Evolutionary conservation across 2,888 invertebrate species (phyloP).

Genomic region (Tolmerus cingulatus): DNA sequence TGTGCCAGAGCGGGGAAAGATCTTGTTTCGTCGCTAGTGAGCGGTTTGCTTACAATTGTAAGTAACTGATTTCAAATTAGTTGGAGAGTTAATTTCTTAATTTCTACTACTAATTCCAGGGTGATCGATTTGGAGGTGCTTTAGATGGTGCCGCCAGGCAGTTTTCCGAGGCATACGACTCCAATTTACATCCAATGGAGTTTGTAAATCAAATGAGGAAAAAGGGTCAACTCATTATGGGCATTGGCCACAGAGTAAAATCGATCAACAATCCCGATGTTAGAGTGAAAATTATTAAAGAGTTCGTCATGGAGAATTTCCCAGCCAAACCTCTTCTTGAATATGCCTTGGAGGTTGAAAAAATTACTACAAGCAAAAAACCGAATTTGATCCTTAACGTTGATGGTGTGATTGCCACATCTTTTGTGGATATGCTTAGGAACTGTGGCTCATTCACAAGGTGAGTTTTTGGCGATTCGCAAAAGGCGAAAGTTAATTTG

Average conservation of each 20-base stretch:
- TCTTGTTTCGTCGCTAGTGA: slow-evolving; percentile 93
- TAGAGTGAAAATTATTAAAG: slow-evolving; percentile 95
- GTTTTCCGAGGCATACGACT: slow-evolving; percentile 96
- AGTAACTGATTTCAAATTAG: slow-evolving; percentile 61
- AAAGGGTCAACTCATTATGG: slow-evolving; percentile 98
- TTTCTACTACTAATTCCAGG: slow-evolving; percentile 66
- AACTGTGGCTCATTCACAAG: slow-evolving; percentile 93
- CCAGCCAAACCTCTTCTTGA: slow-evolving; percentile 92
- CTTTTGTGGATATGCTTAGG: slow-evolving; percentile 95
- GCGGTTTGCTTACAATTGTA: slow-evolving; percentile 95
- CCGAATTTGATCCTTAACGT: slow-evolving; percentile 99
- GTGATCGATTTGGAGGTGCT: slow-evolving; percentile 98
- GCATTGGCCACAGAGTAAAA: slow-evolving; percentile 93
- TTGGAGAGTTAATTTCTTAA: neutral
- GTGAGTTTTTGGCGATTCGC: slow-evolving; percentile 64
- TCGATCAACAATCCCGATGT: slow-evolving; percentile 99
- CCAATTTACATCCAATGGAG: slow-evolving; percentile 94
- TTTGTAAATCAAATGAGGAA: slow-evolving; percentile 98
- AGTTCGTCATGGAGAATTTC: slow-evolving; percentile 93
- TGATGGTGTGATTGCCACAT: slow-evolving; percentile 96
- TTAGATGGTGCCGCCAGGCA: slow-evolving; percentile 97
- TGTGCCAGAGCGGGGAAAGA: slow-evolving; percentile 97
- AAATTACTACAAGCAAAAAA: slow-evolving; percentile 98
- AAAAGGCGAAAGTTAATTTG: neutral
- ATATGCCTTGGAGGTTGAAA: slow-evolving; percentile 97